Evolutionary conservation across 2,888 invertebrate genomes (phyloP).

Genomic region (Dasypolia templi): DNA sequence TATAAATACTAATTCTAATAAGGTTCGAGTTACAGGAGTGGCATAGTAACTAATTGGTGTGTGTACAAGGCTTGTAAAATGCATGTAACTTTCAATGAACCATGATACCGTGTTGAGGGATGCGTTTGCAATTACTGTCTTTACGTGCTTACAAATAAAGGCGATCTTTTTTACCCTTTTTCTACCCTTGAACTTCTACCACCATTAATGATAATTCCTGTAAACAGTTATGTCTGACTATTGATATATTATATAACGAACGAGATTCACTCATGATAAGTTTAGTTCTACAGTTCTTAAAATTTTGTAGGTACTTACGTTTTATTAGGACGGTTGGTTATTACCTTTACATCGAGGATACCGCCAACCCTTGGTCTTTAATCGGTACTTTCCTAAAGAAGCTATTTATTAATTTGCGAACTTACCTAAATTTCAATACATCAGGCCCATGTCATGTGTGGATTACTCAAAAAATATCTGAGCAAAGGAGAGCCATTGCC

Average conservation of each 20-base stretch:
- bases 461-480: not conserved
- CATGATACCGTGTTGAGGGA: constrained; percentile 1
- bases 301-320: not conserved
- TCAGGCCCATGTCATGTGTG: not conserved
- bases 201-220: not conserved
- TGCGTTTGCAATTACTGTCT: constrained; percentile 17
- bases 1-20: constrained; percentile 9
- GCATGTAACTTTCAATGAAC: constrained; percentile 24
- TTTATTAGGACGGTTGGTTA: too few species aligned
- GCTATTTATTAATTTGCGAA: not conserved
- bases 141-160: not conserved
- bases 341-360: not conserved
- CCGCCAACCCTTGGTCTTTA: not conserved
- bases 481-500: too few species aligned
- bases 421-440: not conserved
- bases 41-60: constrained; percentile 19
- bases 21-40: not conserved
- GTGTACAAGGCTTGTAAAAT: constrained; percentile 13
- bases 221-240: too few species aligned
- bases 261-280: not conserved
- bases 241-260: not conserved
- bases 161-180: not conserved
- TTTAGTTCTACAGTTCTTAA: not conserved
- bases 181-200: not conserved
- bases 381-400: not conserved